A percentile compares a stretch with the other conserved stretches of the same genome.
These are phyloP conservation scores for Trichonephila clavipes DNA, from an alignment of 1,140 invertebrate genomes.

Conservation along the genomic window DNA sequence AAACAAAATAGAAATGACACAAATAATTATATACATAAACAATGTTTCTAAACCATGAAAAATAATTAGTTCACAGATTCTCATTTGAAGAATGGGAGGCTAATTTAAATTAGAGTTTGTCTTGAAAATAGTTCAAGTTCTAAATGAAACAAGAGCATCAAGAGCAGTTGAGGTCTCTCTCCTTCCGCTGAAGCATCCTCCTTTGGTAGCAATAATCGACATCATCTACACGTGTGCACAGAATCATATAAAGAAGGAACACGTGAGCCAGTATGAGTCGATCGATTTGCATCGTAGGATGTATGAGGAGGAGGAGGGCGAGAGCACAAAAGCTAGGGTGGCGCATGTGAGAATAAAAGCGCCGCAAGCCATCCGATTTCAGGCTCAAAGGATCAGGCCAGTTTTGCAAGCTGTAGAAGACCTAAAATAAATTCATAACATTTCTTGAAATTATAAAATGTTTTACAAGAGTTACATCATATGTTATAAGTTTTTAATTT, in stretches of 20 bases:
- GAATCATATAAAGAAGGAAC: constrained; percentile 26
- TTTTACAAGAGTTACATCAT: too few species aligned
- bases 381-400: constrained; percentile 25
- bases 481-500: too few species aligned
- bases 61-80: too few species aligned
- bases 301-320: constrained; percentile 15
- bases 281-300: constrained; percentile 70
- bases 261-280: constrained; percentile 43
- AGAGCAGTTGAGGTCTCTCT: constrained; percentile 21
- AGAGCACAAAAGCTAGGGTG: constrained; percentile 73
- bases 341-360: constrained; percentile 72
- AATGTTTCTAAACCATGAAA: too few species aligned
- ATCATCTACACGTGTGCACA: constrained; percentile 59
- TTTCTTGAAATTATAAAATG: too few species aligned
- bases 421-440: constrained; percentile 26
- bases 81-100: too few species aligned
- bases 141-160: too few species aligned
- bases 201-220: constrained; percentile 66
- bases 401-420: constrained; percentile 50
- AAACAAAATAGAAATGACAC: too few species aligned
- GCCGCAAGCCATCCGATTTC: constrained; percentile 48
- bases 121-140: too few species aligned
- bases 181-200: constrained; percentile 60
- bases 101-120: too few species aligned
- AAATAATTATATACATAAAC: too few species aligned